Conservation (phyloP, 53 echinoderm and acorn worm genomes). For the Mesocentrotus franciscanus region DNA sequence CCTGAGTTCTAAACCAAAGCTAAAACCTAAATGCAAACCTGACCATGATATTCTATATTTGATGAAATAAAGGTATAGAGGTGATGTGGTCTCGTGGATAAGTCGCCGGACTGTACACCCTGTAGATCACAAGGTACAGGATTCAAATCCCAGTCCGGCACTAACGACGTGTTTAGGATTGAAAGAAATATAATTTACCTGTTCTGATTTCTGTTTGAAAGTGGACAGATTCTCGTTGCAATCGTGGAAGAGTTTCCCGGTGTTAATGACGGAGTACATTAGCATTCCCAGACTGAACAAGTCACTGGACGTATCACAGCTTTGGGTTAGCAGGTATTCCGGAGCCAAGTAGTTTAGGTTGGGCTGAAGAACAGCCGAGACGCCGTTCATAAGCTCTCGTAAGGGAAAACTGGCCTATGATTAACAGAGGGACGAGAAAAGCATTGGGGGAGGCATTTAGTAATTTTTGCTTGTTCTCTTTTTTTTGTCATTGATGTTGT, state of each 20-base stretch:
- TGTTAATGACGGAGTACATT: conserved; percentile 88
- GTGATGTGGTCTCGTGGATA: no score
- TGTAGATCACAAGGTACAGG: no score
- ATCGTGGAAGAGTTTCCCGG: conserved; percentile 84
- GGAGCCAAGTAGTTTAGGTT: conserved; percentile 91
- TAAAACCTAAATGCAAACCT: no score
- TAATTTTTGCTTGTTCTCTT: no score
- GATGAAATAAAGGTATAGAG: no score
- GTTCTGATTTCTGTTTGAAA: conserved; percentile 82
- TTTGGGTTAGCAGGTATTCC: conserved; percentile 89
- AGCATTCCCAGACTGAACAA: conserved; percentile 95
- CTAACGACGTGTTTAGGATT: no score
- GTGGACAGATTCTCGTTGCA: conserved; percentile 85
- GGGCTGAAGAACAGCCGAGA: conserved; percentile 84
- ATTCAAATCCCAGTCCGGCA: no score
- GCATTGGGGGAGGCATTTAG: not conserved
- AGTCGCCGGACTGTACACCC: no score
- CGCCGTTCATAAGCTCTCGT: conserved; percentile 74
- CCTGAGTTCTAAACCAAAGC: no score
- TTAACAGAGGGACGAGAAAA: not conserved
- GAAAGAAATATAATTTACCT: conserved; percentile 71
- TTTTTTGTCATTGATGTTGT: no score
- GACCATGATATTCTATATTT: no score
- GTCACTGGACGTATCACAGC: conserved; percentile 97
- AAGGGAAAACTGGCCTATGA: conserved; percentile 76